phyloP scores from a whole-genome alignment of 1,140 invertebrate genomes.

The Bombus fervidus region DNA sequence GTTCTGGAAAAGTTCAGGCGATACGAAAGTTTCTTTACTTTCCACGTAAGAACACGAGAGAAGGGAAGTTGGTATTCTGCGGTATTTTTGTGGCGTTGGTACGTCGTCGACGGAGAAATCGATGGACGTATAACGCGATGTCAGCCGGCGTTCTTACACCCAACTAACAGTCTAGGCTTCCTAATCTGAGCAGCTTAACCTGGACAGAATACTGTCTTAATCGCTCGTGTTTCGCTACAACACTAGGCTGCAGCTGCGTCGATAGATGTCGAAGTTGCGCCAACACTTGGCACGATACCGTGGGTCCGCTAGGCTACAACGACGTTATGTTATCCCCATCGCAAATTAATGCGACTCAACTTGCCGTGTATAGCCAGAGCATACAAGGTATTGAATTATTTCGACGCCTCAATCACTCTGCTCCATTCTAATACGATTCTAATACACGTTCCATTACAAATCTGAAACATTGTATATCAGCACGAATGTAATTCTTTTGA shows the following conservation, averaged over 20 bases:
- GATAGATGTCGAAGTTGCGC: constrained; percentile 8
- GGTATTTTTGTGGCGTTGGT: background rate
- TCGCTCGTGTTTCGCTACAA: constrained; percentile 10
- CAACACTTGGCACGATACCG: constrained; percentile 17
- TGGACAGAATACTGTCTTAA: background rate
- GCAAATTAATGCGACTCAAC: background rate
- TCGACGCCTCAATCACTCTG: no score
- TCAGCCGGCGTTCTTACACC: background rate
- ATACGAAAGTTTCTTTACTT: background rate
- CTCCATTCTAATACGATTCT: background rate
- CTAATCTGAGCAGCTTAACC: constrained; percentile 6
- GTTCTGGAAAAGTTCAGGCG: background rate
- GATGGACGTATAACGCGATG: background rate
- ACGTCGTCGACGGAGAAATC: background rate
- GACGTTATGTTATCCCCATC: constrained; percentile 1
- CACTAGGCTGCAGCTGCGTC: background rate
- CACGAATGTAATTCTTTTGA: no score
- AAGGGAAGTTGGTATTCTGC: no score
- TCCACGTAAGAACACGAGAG: background rate
- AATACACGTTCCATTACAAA: background rate
- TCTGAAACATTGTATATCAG: background rate
- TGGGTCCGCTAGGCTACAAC: background rate
- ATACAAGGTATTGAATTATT: background rate
- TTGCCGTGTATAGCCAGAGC: no score
- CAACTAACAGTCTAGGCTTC: background rate